Base-by-base conservation (phyloP, 2,113 vertebrate genomes). In the Leucopsar rothschildi region DNA sequence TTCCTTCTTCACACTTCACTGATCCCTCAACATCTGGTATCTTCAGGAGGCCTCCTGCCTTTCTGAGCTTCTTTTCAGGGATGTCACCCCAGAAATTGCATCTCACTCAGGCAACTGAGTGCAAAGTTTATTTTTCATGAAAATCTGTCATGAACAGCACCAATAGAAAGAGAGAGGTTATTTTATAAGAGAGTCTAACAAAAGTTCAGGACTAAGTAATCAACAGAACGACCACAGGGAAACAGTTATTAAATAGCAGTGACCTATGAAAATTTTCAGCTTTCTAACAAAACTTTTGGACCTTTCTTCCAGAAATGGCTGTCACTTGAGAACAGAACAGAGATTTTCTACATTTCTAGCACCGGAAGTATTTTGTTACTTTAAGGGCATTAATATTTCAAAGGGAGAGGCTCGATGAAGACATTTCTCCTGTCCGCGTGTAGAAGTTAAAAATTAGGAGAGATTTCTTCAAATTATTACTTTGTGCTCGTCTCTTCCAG, bases 401-500 rank as follows among this genome's bases (percentile, higher is more conserved):
- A 68, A 85, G 39, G 13, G 12, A 76, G 33, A 79, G 27, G 29
- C 15, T 60, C 57, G 61, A 3, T 23, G 19, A 81, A 92, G 35
- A 60, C 24, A 87, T 75, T 82, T 95, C 37, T 94, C 86, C 66
- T 40, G 12, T 23, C 14, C 42, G 2, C 60, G 17, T 84, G 40
- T 66, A 89, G 35, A 50, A 35, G 6, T 15, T 95, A 92, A 95
- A 89, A 93, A 56, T 35, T 44, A 94, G 65, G 88, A 79, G 82
- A 71, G 57, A 91, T n/a, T 88, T 93, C 33, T 94, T 45, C 39
- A 23, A 86, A 78, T 85, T 86, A 94, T 21, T 92, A 65, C 15
- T 92, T 94, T 60, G 12, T 82, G 12, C 28, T 95, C 92, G n/a
- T 88, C 28, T 96, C 81, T 81, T 94, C 63, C 89, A 87, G n/a